Percentiles rank a stretch among this genome's conserved stretches.
Conservation (phyloP, 2,113 vertebrate species). For the Aldabrachelys gigantea region DNA sequence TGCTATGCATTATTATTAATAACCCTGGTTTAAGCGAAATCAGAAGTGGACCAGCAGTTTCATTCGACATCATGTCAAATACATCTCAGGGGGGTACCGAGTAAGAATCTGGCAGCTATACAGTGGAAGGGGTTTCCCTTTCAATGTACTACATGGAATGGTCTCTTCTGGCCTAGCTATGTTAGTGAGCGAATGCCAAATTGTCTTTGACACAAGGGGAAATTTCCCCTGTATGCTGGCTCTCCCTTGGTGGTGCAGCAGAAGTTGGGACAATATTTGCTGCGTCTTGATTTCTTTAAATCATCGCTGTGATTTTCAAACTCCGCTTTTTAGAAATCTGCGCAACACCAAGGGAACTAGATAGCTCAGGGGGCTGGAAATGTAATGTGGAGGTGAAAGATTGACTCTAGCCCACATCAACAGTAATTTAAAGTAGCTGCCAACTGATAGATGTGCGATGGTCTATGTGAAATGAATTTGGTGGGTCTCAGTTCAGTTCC, state of each 20-base stretch:
- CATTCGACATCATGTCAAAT: not conserved
- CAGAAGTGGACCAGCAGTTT: not conserved
- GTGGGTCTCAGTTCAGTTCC: not conserved
- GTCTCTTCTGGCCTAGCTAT: not conserved
- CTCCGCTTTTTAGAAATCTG: not conserved
- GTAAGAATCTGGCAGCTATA: not conserved
- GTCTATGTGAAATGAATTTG: not conserved
- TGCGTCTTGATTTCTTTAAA: not conserved
- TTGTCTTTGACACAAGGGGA: not conserved
- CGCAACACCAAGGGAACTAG: not conserved
- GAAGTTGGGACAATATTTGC: not conserved
- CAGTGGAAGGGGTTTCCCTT: not conserved
- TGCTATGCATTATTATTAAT: not conserved
- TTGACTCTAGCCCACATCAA: not conserved
- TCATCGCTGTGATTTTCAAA: not conserved
- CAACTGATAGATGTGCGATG: not conserved
- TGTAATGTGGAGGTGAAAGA: not conserved
- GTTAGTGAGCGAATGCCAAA: not conserved
- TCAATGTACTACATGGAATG: not conserved
- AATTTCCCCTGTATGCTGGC: not conserved
- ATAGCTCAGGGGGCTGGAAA: not conserved
- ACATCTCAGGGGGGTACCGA: not conserved
- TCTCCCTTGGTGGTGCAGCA: not conserved
- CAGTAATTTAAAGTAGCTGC: not conserved
- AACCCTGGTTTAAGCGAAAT: not conserved